A percentile compares a stretch with the other conserved stretches of the same genome.
Evolutionary conservation across 2,797 vertebrate species (phyloP).

Genomic region (Babyrousa celebensis): DNA sequence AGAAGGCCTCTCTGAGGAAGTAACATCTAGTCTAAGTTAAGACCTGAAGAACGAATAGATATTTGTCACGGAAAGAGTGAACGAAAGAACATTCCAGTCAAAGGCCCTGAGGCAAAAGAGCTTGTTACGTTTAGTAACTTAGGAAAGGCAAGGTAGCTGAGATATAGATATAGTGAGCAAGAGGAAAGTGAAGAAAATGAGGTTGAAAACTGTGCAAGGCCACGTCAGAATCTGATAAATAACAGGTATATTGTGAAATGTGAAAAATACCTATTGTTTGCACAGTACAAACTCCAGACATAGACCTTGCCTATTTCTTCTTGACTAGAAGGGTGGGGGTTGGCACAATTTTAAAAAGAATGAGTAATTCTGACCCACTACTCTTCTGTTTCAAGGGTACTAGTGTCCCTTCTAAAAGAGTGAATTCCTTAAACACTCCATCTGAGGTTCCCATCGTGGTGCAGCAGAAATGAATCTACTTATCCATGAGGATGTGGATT

Average conservation of each 20-base stretch:
- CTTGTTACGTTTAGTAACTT: neutral
- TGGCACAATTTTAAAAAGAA: neutral
- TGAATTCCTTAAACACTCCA: neutral
- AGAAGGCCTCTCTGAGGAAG: conserved; percentile 4
- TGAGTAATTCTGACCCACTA: neutral
- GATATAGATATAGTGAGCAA: neutral
- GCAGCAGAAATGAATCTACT: no score
- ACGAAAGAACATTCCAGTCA: neutral
- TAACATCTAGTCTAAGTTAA: neutral
- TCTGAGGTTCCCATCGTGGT: neutral
- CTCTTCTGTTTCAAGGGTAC: neutral
- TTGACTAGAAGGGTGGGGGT: neutral
- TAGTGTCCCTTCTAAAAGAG: neutral
- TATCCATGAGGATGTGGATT: no score
- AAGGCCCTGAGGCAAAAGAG: neutral
- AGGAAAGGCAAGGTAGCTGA: neutral
- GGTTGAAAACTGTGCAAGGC: neutral
- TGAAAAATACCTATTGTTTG: neutral
- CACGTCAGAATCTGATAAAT: neutral
- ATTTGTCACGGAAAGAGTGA: neutral
- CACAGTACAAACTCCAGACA: neutral
- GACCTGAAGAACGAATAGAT: neutral
- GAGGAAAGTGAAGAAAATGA: neutral
- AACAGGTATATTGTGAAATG: neutral
- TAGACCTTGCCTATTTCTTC: neutral